Conservation (phyloP, 2,113 vertebrate genomes). For the Apistogramma diplotaenia region DNA sequence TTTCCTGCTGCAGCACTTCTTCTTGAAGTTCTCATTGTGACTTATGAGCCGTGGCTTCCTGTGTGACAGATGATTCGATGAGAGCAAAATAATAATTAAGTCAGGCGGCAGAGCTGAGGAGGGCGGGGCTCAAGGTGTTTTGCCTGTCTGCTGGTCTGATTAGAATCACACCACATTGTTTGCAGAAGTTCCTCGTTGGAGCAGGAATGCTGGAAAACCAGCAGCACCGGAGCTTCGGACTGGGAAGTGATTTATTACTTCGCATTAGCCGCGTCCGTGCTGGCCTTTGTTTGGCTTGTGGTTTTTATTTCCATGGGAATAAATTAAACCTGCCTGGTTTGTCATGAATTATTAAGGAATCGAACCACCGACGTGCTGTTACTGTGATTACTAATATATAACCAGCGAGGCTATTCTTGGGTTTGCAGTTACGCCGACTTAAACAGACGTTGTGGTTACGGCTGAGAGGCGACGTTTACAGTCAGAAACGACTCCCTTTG, state of each 20-base stretch:
- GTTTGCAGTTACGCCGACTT: no score
- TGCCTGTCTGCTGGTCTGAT: not conserved
- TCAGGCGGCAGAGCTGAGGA: not conserved
- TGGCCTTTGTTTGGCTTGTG: not conserved
- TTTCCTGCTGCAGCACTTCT: not conserved
- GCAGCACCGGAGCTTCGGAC: not conserved
- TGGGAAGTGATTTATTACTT: not conserved
- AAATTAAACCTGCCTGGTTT: not conserved
- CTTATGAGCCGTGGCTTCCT: not conserved
- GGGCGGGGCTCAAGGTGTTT: not conserved
- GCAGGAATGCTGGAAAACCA: constrained; percentile 51
- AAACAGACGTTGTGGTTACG: not conserved
- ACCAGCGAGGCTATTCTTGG: not conserved
- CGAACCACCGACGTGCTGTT: not conserved
- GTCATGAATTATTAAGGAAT: not conserved
- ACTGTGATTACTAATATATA: not conserved
- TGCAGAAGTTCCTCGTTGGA: not conserved
- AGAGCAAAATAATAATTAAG: not conserved
- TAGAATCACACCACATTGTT: not conserved
- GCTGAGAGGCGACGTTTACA: not conserved
- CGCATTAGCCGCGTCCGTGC: not conserved
- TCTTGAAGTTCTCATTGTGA: not conserved
- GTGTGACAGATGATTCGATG: not conserved
- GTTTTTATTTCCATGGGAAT: not conserved
- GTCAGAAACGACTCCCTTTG: not conserved